Evolutionary conservation across 2,797 vertebrate genomes (phyloP).

Genomic region (Halcyon smyrnensis): DNA sequence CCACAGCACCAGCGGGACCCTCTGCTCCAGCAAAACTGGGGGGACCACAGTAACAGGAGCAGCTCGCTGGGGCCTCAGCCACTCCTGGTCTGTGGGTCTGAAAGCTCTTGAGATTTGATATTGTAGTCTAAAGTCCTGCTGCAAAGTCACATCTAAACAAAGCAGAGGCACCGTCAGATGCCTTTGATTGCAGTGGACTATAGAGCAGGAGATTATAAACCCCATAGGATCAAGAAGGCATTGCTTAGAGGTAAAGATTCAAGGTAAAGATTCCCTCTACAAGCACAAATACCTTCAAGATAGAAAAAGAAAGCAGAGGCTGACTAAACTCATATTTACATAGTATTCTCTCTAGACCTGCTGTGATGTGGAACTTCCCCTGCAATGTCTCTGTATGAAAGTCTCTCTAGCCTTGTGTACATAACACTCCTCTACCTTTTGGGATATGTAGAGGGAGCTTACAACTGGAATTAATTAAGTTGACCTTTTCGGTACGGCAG

Average conservation of each 20-base stretch:
- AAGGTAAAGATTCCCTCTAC: background rate
- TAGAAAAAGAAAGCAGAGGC: background rate
- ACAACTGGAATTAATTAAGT: background rate
- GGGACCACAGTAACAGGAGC: accelerated
- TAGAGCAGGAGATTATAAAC: background rate
- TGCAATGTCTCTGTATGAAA: background rate
- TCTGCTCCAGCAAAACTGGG: background rate
- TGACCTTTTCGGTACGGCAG: background rate
- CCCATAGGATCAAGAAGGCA: background rate
- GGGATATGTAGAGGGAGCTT: background rate
- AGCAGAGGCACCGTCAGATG: accelerated
- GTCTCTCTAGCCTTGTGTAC: conserved; percentile 31
- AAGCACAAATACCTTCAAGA: background rate
- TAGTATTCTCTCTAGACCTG: background rate
- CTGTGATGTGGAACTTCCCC: background rate
- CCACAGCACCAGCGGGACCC: accelerated
- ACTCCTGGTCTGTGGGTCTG: background rate
- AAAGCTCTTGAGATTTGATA: background rate
- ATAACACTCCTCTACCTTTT: conserved; percentile 28
- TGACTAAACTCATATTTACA: background rate
- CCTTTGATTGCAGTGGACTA: background rate
- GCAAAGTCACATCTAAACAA: background rate
- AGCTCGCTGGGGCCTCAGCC: background rate
- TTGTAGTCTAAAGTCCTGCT: background rate
- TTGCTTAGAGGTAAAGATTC: background rate